Evolutionary conservation across 1,140 invertebrate species (phyloP), one percentile per base, ranked within the genome.

Genomic region (Maniola jurtina): DNA sequence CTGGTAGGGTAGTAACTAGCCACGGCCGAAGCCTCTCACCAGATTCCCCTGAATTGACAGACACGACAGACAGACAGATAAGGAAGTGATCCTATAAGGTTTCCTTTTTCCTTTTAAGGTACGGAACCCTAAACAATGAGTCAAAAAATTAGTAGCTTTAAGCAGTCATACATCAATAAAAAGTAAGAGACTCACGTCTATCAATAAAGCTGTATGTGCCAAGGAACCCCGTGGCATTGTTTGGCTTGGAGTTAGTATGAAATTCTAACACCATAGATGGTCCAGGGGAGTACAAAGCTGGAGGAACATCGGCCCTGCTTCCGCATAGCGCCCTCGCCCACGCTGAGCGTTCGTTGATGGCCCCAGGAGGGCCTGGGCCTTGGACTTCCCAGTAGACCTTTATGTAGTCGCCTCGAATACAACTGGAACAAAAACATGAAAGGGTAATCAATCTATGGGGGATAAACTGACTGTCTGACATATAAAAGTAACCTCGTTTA

Each of bases 131-230:
- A n/a, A n/a, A n/a, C n/a, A n/a, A n/a, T n/a, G n/a, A n/a, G n/a
- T n/a, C n/a, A 25, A 25, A 25, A 25, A 2, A 25, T 25, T 25
- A 25, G 25, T 25, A 25, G 25, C 25, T 25, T 25, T 25, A 25
- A 25, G 25, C 25, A 25, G 25, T 25, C 1, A 25, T 25, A 25
- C 25, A 4, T 25, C 4, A 4, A 25, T 25, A 25, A 25, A 25
- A 25, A 25, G 25, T 25, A 25, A 25, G 25, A 25, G 77, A 94
- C 95, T 96, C 88, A 96, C 96, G 92, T 93, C 93, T 95, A 84
- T 96, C 94, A 83, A 96, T 94, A 91, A 97, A 97, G 68, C 92
- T 93, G 90, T 96, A 97, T 48, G 93, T 94, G 42, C 96, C 96
- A 11, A 93, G 92, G 81, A 97, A 97, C 50, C 96, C 96, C 1